These are phyloP conservation scores for Ophion ventricosus DNA, from an alignment of 2,888 invertebrate species.

Conservation along the genomic window DNA sequence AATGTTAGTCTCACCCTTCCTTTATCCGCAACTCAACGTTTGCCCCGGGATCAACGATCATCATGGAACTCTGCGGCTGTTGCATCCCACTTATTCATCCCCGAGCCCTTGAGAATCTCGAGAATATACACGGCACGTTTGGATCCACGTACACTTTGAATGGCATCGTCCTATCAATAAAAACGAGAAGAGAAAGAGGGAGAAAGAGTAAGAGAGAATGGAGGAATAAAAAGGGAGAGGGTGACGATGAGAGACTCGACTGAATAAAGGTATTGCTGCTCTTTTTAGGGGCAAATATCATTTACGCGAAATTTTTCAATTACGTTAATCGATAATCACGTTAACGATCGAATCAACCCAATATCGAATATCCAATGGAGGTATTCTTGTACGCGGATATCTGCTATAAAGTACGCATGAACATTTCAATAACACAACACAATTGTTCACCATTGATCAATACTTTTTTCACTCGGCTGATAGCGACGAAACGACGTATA, in stretches of 20 bases:
- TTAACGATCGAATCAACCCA: not conserved
- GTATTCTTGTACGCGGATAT: not conserved
- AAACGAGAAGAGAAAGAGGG: not conserved
- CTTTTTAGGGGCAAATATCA: not conserved
- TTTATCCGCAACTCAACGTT: slow-evolving; percentile 24
- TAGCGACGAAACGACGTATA: not conserved
- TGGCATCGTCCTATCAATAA: slow-evolving; percentile 13
- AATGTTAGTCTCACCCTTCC: slow-evolving; percentile 36
- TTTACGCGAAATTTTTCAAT: not conserved
- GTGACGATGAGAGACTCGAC: not conserved
- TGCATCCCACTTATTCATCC: slow-evolving; percentile 30
- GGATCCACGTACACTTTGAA: not conserved
- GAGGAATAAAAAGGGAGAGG: not conserved
- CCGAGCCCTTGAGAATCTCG: slow-evolving; percentile 37
- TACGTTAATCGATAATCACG: not conserved
- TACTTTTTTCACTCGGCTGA: not conserved
- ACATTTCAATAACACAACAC: not conserved
- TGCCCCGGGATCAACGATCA: slow-evolving; percentile 39
- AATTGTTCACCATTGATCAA: slow-evolving; percentile 7
- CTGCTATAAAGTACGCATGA: no score
- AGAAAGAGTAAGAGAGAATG: slow-evolving; percentile 6
- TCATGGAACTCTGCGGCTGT: slow-evolving; percentile 44
- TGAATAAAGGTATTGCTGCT: not conserved
- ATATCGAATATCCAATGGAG: not conserved
- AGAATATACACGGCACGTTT: slow-evolving; percentile 13